These are phyloP conservation scores for Limonius californicus DNA, from an alignment of 1,140 invertebrate species.

Conservation along the genomic window DNA sequence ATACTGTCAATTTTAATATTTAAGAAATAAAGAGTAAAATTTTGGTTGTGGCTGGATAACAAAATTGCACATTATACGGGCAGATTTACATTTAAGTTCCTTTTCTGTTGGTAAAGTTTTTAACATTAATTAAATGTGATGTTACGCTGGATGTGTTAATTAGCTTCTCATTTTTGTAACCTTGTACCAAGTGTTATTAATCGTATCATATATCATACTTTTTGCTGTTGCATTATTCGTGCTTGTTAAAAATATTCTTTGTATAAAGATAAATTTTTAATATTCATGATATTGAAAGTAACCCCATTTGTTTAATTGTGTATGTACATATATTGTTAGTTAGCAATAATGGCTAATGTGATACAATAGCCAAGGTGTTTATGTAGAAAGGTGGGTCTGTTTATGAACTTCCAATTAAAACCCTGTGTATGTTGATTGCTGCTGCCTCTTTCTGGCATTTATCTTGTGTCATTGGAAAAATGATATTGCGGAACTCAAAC, in stretches of 20 bases:
- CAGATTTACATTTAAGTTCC: neutral
- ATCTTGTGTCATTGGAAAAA: too few species aligned
- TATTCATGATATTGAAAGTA: neutral
- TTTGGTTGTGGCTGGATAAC: too few species aligned
- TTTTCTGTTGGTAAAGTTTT: neutral
- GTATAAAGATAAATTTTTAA: neutral
- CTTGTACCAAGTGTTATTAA: slow-evolving; percentile 1
- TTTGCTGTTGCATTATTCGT: neutral
- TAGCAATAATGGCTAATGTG: slow-evolving; percentile 13
- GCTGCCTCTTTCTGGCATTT: too few species aligned
- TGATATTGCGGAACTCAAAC: too few species aligned
- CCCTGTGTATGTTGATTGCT: too few species aligned
- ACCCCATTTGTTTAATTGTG: slow-evolving; percentile 4
- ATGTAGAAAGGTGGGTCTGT: neutral
- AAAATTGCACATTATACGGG: too few species aligned
- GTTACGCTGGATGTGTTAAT: neutral
- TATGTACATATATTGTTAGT: slow-evolving; percentile 5
- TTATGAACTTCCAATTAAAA: too few species aligned
- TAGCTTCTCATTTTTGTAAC: neutral
- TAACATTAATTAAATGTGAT: neutral
- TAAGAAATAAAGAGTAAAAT: too few species aligned
- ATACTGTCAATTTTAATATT: too few species aligned
- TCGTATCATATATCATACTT: neutral
- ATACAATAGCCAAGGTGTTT: neutral
- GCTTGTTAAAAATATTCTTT: slow-evolving; percentile 1